These are phyloP conservation scores for Lepidurus apus DNA, from an alignment of 1,140 invertebrate species.

Conservation along the genomic window DNA sequence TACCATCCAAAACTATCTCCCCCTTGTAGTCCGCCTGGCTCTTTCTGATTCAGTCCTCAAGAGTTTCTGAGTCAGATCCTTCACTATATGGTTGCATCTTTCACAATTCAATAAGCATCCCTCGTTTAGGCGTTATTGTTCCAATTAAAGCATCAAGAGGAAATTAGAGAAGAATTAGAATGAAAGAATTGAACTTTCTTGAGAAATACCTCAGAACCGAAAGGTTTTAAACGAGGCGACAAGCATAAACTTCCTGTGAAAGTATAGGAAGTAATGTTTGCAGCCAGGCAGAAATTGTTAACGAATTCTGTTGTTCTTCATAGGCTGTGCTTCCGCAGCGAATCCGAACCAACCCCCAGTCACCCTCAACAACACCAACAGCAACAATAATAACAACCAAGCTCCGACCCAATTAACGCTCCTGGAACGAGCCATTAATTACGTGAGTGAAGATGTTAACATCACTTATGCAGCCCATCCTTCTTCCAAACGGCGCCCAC, in stretches of 20 bases:
- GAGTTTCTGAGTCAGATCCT: too few species aligned
- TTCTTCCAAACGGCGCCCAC: slow-evolving; percentile 47
- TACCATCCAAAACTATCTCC: neutral
- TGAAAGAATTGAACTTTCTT: too few species aligned
- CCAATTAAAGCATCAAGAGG: too few species aligned
- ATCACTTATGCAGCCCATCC: slow-evolving; percentile 13
- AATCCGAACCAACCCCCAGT: neutral
- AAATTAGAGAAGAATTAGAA: too few species aligned
- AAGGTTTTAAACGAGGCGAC: too few species aligned
- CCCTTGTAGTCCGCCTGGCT: neutral
- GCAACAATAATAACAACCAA: neutral
- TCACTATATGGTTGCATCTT: too few species aligned
- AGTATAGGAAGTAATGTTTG: neutral
- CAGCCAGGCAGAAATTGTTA: neutral
- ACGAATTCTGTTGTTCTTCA: neutral
- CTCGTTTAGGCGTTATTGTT: too few species aligned
- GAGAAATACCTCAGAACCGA: too few species aligned
- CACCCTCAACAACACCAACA: neutral
- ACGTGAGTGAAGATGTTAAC: neutral
- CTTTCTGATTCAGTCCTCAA: neutral
- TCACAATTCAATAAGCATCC: too few species aligned
- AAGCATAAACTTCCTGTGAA: too few species aligned
- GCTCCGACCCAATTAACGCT: neutral
- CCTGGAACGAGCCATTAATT: neutral
- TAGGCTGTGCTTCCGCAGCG: neutral